phyloP scores from a whole-genome alignment of 2,113 vertebrate genomes.

The Chauna torquata region DNA sequence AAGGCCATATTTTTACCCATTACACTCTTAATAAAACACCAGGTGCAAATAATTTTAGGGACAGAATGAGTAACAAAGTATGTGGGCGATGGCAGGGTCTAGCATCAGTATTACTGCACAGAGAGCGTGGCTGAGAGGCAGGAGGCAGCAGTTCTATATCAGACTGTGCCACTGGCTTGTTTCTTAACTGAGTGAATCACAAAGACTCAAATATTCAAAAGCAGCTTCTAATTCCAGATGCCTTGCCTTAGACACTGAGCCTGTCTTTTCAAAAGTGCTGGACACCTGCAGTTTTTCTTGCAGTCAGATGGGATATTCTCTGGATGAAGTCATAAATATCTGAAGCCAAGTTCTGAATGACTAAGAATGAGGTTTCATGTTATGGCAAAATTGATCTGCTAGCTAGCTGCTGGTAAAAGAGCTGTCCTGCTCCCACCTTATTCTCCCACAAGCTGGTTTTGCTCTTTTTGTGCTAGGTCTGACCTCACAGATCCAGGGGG shows the following conservation, averaged over 20 bases:
- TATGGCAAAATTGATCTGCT: not conserved
- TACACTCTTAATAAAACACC: not conserved
- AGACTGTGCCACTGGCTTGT: not conserved
- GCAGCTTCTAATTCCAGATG: not conserved
- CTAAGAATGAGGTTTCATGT: not conserved
- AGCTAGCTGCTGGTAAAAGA: not conserved
- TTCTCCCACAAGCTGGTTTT: not conserved
- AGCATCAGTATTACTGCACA: not conserved
- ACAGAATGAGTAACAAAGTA: not conserved
- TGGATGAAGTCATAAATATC: not conserved
- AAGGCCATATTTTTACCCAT: not conserved
- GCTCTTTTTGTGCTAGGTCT: not conserved
- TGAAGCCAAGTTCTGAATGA: not conserved
- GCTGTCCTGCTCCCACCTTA: not conserved
- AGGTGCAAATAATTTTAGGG: not conserved
- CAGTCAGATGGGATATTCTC: not conserved
- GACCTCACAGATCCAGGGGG: not conserved
- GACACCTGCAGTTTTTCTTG: not conserved
- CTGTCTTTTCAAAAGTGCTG: not conserved
- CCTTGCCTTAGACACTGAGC: not conserved
- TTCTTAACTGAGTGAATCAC: constrained; percentile 3
- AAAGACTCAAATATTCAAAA: not conserved
- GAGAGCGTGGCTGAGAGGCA: not conserved
- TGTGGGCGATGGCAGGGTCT: not conserved
- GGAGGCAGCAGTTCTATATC: not conserved